Evolutionary conservation across 2,797 vertebrate species (phyloP).

Genomic region (Acanthornis magna): DNA sequence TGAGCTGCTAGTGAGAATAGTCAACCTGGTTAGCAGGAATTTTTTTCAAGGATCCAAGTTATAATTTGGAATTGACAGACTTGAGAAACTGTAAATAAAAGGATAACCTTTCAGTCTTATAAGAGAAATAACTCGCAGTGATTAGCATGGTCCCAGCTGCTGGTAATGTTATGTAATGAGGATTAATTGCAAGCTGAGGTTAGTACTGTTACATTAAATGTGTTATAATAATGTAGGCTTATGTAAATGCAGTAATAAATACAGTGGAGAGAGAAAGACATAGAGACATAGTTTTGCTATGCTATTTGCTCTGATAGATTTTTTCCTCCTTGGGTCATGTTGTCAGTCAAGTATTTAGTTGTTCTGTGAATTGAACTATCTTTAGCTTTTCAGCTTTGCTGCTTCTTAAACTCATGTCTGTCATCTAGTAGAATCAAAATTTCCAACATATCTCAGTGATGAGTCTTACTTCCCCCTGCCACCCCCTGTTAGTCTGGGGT

Average conservation of each 20-base stretch:
- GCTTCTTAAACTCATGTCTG: not conserved
- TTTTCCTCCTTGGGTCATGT: not conserved
- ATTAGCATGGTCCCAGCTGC: not conserved
- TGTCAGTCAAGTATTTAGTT: not conserved
- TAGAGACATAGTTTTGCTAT: not conserved
- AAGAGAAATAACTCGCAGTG: not conserved
- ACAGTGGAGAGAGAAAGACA: not conserved
- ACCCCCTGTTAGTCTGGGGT: not conserved
- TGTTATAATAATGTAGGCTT: not conserved
- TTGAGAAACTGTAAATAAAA: not conserved
- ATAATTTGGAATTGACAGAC: not conserved
- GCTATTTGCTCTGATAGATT: not conserved
- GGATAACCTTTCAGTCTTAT: not conserved
- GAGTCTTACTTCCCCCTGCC: not conserved
- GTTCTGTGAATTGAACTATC: not conserved
- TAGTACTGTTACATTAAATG: not conserved
- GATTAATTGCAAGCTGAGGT: not conserved
- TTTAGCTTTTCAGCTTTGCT: conserved; percentile 3
- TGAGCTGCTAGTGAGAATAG: not conserved
- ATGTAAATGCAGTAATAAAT: not conserved
- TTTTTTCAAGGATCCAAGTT: not conserved
- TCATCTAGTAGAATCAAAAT: not conserved
- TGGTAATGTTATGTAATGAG: not conserved
- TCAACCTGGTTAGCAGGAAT: not conserved
- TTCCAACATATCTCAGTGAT: not conserved